phyloP scores from a whole-genome alignment of 2,888 invertebrate genomes.

The Unio pictorum region DNA sequence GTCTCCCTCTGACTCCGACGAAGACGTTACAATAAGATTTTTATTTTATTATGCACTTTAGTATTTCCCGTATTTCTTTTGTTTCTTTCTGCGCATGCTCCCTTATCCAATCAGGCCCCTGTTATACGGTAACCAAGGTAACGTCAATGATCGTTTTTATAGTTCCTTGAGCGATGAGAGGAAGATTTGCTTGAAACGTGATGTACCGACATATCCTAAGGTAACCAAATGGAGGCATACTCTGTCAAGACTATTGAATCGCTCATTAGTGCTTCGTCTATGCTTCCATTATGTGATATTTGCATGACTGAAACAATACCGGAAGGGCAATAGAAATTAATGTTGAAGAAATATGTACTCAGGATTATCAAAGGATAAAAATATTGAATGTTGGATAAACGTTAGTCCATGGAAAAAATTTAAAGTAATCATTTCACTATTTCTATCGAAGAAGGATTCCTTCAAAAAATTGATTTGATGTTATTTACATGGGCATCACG shows the following conservation, averaged over 20 bases:
- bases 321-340: too few relatives aligned
- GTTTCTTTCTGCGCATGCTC: conserved; percentile 20
- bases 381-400: too few relatives aligned
- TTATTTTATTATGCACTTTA: conserved; percentile 9
- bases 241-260: too few relatives aligned
- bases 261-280: too few relatives aligned
- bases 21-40: neutral
- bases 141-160: conserved; percentile 57
- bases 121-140: conserved; percentile 36
- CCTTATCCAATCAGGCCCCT: conserved; percentile 42
- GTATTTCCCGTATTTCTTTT: conserved; percentile 22
- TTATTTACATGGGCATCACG: too few relatives aligned
- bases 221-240: conserved; percentile 35
- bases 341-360: too few relatives aligned
- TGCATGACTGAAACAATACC: neutral
- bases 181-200: conserved; percentile 67
- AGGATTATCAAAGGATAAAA: too few relatives aligned
- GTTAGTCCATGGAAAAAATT: too few relatives aligned
- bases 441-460: too few relatives aligned
- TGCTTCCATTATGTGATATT: neutral
- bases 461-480: too few relatives aligned
- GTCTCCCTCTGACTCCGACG: too few relatives aligned
- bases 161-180: conserved; percentile 66
- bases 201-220: conserved; percentile 69
- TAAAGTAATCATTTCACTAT: too few relatives aligned